Evolutionary conservation across 2,797 vertebrate genomes (phyloP), one percentile per base, ranked within the genome.

Genomic region (Alfaro cultratus): DNA sequence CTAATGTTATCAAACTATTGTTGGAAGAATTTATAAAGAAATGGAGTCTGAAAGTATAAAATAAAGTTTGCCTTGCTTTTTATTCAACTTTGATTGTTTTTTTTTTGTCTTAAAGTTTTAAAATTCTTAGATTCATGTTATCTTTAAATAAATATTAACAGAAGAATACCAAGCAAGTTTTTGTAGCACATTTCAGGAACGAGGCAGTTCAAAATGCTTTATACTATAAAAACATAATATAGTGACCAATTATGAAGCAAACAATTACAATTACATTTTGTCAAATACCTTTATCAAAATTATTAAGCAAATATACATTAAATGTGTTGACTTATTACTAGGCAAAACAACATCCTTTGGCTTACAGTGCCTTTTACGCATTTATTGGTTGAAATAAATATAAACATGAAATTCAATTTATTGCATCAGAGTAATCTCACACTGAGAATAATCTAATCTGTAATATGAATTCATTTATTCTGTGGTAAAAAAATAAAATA

Each of bases 31-130:
- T 10, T 79, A 49, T 88, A 36, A 64, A 79, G 45, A 68, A 75
- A 43, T 16, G 72, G n/a, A 84, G 23, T 57, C 62, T 57, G 36
- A 86, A 79, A 82, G 23, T 85, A 77, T 88, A 84, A 84, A 92
- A 92, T 93, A 92, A 93, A 92, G 79, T 80, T 85, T 85, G 83
- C 73, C 39, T 85, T 87, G 76, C 26, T 86, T 89, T 88, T 68
- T 83, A 76, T 83, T n/a, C 47, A 31, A 82, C 45, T 64, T 68
- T 29, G 16, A 55, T 86, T 0, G 1, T 57, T 60, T 23, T 57
- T 46, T 46, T 46, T 46, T 64, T 78, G 34, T 75, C 34, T 60
- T 16, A 31, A 31, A 5, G 0, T 7, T 55, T 49, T 53, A 7
- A 23, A 34, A 8, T 74, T 41, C 6, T 29, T 43, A 57, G 0